A percentile compares a stretch with the other conserved stretches of the same genome.
phyloP scores from a whole-genome alignment of 2,113 vertebrate genomes.

The Pteruthius melanotis region DNA sequence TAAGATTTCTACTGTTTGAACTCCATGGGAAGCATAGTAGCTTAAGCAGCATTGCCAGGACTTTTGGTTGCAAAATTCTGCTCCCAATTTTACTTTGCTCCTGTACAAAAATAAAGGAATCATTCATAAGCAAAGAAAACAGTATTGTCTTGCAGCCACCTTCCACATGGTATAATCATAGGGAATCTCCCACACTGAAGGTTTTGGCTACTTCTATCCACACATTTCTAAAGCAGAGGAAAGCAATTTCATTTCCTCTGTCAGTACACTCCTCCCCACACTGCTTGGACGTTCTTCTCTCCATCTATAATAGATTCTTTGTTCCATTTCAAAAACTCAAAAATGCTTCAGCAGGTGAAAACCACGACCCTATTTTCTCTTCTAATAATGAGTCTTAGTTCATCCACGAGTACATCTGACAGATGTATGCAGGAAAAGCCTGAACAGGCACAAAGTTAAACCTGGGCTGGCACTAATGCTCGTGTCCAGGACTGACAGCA shows the following conservation, averaged over 20 bases:
- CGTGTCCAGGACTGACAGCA: background rate
- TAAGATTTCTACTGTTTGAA: background rate
- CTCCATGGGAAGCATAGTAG: background rate
- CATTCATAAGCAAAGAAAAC: background rate
- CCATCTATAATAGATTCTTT: background rate
- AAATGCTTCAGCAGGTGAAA: conserved; percentile 28
- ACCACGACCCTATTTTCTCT: background rate
- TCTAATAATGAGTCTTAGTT: background rate
- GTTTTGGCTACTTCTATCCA: background rate
- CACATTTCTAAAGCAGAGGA: background rate
- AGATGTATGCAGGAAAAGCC: background rate
- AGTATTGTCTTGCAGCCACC: background rate
- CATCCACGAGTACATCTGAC: background rate
- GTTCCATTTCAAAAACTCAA: background rate
- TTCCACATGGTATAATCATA: conserved; percentile 1
- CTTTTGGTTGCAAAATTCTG: background rate
- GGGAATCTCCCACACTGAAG: background rate
- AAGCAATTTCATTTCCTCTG: conserved; percentile 18
- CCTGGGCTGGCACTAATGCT: background rate
- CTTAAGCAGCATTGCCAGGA: background rate
- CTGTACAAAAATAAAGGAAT: background rate
- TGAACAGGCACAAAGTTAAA: background rate
- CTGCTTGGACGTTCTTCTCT: background rate
- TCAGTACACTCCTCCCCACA: background rate
- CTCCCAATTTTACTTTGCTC: background rate